Percentiles rank a stretch among this genome's conserved stretches.
phyloP scores from a whole-genome alignment of 2,888 invertebrate species.

The Brachycybe producta region DNA sequence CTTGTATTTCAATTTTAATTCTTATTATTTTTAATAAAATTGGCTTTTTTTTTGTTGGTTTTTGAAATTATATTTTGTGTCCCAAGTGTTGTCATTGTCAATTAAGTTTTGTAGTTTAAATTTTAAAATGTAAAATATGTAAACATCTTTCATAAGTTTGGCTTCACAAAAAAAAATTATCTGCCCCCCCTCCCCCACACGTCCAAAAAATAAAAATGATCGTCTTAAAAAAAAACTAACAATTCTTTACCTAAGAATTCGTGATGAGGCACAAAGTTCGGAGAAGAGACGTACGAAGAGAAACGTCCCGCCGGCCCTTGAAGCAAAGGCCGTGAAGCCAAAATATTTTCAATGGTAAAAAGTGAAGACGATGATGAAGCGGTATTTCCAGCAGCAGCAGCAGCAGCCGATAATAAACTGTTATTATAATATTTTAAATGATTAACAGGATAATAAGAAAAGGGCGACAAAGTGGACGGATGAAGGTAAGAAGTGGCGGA shows the following conservation, averaged over 20 bases:
- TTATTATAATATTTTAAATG: constrained; percentile 3
- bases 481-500: no score
- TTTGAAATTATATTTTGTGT: no score
- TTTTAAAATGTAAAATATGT: no score
- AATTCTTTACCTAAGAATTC: no score
- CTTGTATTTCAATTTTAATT: no score
- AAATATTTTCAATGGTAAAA: constrained; percentile 29
- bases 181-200: not conserved
- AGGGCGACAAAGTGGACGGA: not conserved
- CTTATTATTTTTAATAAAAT: no score
- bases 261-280: not conserved
- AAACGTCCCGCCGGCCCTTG: not conserved
- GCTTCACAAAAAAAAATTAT: not conserved
- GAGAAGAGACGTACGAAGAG: not conserved
- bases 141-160: no score
- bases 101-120: no score
- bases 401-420: not conserved
- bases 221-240: not conserved
- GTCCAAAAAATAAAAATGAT: not conserved
- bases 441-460: not conserved
- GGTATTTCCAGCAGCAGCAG: no score
- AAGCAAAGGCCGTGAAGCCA: constrained; percentile 26
- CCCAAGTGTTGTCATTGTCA: no score
- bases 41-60: no score
- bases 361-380: no score